A percentile compares a stretch with the other conserved stretches of the same genome.
Evolutionary conservation across 2,888 invertebrate genomes (phyloP).

Genomic region (Tortricodes alternella): DNA sequence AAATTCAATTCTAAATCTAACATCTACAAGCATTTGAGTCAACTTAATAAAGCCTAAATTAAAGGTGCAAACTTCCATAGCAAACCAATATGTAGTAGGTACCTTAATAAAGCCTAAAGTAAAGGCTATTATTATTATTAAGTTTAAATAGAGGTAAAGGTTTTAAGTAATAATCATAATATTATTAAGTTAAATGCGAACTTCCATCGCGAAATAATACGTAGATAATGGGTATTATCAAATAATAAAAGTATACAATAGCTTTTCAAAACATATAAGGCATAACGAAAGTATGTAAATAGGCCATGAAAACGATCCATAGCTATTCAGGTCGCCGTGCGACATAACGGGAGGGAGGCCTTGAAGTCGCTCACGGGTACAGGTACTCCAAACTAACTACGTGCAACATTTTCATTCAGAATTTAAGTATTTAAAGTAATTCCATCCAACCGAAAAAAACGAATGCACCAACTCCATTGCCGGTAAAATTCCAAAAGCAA

Average conservation of each 20-base stretch:
- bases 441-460: background rate
- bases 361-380: conserved; percentile 22
- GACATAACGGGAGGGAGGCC: conserved; percentile 23
- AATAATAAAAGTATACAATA: background rate
- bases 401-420: background rate
- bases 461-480: background rate
- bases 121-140: no score
- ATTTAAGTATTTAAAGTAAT: background rate
- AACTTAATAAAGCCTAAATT: no score
- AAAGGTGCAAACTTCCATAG: no score
- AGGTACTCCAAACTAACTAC: background rate
- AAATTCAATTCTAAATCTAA: no score
- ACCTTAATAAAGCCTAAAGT: no score
- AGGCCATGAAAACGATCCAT: background rate
- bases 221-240: background rate
- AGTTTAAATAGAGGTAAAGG: no score
- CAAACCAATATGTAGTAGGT: no score
- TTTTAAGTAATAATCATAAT: no score
- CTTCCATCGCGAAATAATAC: no score
- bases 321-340: background rate
- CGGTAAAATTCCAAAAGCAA: background rate
- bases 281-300: background rate
- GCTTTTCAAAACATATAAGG: background rate
- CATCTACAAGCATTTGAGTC: no score
- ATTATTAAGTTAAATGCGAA: no score